phyloP scores from a whole-genome alignment of 2,113 vertebrate genomes.

The Noctilio leporinus region DNA sequence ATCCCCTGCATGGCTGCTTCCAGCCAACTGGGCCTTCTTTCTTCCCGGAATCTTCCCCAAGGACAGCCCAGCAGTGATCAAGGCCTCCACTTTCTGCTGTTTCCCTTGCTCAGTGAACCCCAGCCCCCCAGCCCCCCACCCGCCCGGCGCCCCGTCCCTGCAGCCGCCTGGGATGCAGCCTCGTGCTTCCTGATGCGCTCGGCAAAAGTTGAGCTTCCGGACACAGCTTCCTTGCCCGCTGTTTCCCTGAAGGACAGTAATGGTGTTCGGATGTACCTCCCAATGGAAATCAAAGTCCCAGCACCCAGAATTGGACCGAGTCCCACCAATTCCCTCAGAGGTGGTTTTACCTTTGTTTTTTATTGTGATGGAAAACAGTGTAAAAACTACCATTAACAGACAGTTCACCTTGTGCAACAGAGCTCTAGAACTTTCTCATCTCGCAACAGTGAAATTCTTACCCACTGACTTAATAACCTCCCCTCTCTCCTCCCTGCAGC shows the following conservation, averaged over 20 bases:
- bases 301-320: not conserved
- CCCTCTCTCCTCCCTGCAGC: not conserved
- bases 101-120: not conserved
- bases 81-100: conserved; percentile 35
- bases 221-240: not conserved
- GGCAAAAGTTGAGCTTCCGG: not conserved
- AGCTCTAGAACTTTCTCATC: not conserved
- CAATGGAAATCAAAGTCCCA: not conserved
- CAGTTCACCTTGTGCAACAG: not conserved
- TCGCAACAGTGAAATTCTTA: not conserved
- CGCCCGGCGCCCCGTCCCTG: not conserved
- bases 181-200: not conserved
- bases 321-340: not conserved
- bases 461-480: not conserved
- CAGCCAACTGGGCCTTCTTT: conserved; percentile 25
- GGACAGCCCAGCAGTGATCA: not conserved
- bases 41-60: conserved; percentile 23
- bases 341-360: not conserved
- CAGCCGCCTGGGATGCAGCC: not conserved
- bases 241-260: not conserved
- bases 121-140: not conserved
- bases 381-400: not conserved
- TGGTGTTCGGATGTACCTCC: not conserved
- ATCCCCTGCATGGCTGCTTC: conserved; percentile 39
- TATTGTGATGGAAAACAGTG: not conserved